A percentile compares a stretch with the other conserved stretches of the same genome.
These are phyloP conservation scores for Tachina fera DNA, from an alignment of 2,888 invertebrate genomes.

Conservation along the genomic window DNA sequence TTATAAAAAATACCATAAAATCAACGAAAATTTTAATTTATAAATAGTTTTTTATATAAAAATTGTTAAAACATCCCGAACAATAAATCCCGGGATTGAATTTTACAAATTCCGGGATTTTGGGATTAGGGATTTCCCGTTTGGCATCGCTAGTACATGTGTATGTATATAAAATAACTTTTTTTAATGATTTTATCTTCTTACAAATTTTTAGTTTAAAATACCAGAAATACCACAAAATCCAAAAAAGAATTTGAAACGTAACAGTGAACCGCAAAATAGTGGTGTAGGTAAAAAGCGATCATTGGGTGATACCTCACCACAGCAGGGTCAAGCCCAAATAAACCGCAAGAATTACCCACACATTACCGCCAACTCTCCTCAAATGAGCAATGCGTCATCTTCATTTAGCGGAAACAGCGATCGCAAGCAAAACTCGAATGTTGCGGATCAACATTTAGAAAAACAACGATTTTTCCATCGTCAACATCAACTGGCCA, in stretches of 20 bases:
- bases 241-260: constrained; percentile 79
- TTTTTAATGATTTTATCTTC: background rate
- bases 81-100: too few relatives aligned
- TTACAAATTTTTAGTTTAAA: constrained; percentile 75
- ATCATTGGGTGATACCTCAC: constrained; percentile 70
- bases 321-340: constrained; percentile 74
- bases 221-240: constrained; percentile 78
- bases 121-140: too few relatives aligned
- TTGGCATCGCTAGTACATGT: too few relatives aligned
- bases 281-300: constrained; percentile 73
- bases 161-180: background rate
- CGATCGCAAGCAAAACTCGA: constrained; percentile 76
- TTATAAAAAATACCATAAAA: too few relatives aligned
- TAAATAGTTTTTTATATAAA: too few relatives aligned
- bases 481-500: constrained; percentile 76
- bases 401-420: constrained; percentile 72
- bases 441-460: constrained; percentile 67
- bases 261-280: constrained; percentile 73
- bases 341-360: constrained; percentile 73
- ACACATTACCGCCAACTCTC: constrained; percentile 73
- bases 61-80: too few relatives aligned
- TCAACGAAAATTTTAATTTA: too few relatives aligned
- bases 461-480: constrained; percentile 76
- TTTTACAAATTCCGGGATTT: too few relatives aligned
- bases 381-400: constrained; percentile 57